These are phyloP conservation scores for Lacanobia oleracea DNA, from an alignment of 2,888 invertebrate genomes.

Conservation along the genomic window DNA sequence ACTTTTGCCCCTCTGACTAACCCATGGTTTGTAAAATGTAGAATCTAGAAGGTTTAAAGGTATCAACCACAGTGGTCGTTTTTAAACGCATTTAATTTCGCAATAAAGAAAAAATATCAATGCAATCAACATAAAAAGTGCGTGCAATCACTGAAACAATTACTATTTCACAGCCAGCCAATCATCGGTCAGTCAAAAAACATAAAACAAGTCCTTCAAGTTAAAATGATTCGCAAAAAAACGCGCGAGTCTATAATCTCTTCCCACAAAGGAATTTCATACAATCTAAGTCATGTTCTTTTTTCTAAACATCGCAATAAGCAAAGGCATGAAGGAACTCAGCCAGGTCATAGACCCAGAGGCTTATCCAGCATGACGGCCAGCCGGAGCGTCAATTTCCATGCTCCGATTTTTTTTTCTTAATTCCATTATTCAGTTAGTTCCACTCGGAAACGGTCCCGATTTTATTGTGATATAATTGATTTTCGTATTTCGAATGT, in stretches of 20 bases:
- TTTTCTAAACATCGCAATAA: slow-evolving; percentile 54
- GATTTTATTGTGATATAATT: slow-evolving; percentile 60
- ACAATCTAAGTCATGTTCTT: slow-evolving; percentile 50
- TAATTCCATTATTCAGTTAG: slow-evolving; percentile 64
- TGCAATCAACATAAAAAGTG: slow-evolving; percentile 12
- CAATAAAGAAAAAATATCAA: background rate
- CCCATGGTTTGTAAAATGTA: background rate
- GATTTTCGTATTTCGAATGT: slow-evolving; percentile 48
- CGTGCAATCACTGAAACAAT: slow-evolving; percentile 24
- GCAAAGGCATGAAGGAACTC: slow-evolving; percentile 50
- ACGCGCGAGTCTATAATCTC: slow-evolving; percentile 8
- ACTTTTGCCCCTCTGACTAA: background rate
- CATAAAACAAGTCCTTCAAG: background rate
- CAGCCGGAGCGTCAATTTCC: slow-evolving; percentile 57
- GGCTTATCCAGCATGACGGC: slow-evolving; percentile 62
- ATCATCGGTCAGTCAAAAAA: slow-evolving; percentile 12
- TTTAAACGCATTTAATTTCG: background rate
- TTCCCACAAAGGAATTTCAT: slow-evolving; percentile 49
- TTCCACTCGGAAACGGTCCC: slow-evolving; percentile 59
- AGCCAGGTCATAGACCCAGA: slow-evolving; percentile 60
- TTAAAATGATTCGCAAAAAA: background rate
- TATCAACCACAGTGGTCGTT: background rate
- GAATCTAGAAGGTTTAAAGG: too few species aligned
- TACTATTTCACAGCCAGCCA: slow-evolving; percentile 1
- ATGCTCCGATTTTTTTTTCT: slow-evolving; percentile 65